Percentiles rank a stretch among this genome's conserved stretches.
These are phyloP conservation scores for Akabosia matsudoensis DNA, from an alignment of 1,140 invertebrate genomes.

Conservation along the genomic window DNA sequence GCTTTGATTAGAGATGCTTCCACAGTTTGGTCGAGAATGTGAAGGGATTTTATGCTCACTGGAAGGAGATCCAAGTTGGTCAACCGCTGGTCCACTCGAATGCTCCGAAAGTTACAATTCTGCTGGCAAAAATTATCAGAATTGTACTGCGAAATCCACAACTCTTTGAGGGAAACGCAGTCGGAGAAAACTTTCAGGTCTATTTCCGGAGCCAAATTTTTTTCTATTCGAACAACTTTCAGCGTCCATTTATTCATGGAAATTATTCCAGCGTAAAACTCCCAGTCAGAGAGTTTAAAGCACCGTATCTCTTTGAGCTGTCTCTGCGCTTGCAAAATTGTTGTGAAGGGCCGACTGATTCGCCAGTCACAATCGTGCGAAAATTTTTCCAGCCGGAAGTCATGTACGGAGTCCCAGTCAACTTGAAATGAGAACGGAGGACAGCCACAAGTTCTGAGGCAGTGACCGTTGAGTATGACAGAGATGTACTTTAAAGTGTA, in stretches of 20 bases:
- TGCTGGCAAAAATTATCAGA: not conserved
- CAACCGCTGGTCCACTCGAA: not conserved
- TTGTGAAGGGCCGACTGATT: not conserved
- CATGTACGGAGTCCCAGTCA: not conserved
- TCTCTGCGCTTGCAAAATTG: not conserved
- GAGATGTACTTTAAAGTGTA: conserved; percentile 4
- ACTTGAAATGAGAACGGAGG: not conserved
- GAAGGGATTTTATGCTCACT: not conserved
- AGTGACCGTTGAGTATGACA: not conserved
- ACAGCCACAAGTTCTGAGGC: not conserved
- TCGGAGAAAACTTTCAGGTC: not conserved
- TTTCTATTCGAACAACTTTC: not conserved
- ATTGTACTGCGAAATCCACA: not conserved
- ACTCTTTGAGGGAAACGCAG: not conserved
- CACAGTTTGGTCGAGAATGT: conserved; percentile 1
- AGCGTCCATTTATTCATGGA: not conserved
- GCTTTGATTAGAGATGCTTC: not conserved
- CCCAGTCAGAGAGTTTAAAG: conserved; percentile 4
- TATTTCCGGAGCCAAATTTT: not conserved
- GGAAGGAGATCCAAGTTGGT: not conserved
- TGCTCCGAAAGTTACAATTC: not conserved
- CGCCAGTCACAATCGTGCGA: conserved; percentile 5
- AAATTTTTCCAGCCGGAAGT: not conserved
- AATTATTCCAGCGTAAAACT: conserved; percentile 9
- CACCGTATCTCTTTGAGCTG: not conserved